These are phyloP conservation scores for Aporrectodea caliginosa DNA, from an alignment of 1,140 invertebrate genomes.

Conservation along the genomic window DNA sequence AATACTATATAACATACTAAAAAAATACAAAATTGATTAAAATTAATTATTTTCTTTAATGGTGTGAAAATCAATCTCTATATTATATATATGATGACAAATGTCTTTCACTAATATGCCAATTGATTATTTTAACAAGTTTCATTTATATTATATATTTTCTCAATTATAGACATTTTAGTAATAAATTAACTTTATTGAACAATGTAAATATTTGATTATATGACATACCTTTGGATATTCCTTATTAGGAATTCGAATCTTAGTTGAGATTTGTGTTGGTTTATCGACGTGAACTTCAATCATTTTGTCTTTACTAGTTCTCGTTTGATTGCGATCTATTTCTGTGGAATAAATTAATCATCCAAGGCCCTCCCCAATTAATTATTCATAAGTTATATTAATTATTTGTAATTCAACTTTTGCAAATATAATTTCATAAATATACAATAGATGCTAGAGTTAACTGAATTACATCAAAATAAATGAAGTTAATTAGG, in stretches of 20 bases:
- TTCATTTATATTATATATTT: too few species aligned
- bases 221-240: conserved; percentile 13
- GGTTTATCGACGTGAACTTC: conserved; percentile 20
- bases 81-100: too few species aligned
- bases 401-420: neutral
- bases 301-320: conserved; percentile 18
- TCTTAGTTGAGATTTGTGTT: conserved; percentile 16
- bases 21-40: too few species aligned
- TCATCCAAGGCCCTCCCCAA: neutral
- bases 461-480: neutral
- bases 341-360: conserved; percentile 8
- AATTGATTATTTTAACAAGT: too few species aligned
- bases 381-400: neutral
- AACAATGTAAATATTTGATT: too few species aligned
- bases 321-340: conserved; percentile 10
- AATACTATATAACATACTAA: too few species aligned
- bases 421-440: neutral
- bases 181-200: too few species aligned
- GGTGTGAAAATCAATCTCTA: too few species aligned
- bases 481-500: neutral
- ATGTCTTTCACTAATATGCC: too few species aligned
- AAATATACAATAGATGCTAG: neutral
- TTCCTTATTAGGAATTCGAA: conserved; percentile 15
- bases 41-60: too few species aligned
- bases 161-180: too few species aligned